Evolutionary conservation across 2,113 vertebrate species (phyloP).

Genomic region (Empidonax traillii): DNA sequence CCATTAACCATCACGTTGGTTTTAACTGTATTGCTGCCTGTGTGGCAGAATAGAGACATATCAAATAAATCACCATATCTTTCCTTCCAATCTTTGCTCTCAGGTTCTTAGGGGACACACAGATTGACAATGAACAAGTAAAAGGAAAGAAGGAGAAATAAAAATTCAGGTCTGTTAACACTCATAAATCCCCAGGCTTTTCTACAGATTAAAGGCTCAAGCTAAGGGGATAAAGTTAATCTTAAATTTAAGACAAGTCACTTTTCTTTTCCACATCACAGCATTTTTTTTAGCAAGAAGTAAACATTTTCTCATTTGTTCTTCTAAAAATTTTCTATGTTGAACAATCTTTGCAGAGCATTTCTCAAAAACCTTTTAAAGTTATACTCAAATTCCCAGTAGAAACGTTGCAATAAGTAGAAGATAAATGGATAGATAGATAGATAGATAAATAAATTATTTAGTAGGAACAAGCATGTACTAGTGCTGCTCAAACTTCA

Average conservation of each 20-base stretch:
- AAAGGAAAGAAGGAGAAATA: constrained; percentile 41
- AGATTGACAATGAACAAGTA: constrained; percentile 43
- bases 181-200: constrained; percentile 60
- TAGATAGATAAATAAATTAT: not conserved
- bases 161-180: constrained; percentile 58
- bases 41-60: constrained; percentile 25
- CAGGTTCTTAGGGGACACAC: constrained; percentile 31
- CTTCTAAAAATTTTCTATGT: not conserved
- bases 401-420: not conserved
- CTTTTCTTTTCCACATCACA: constrained; percentile 34
- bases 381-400: not conserved
- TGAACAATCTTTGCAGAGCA: not conserved
- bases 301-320: constrained; percentile 6
- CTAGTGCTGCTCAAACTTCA: not conserved
- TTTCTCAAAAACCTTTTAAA: not conserved
- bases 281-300: constrained; percentile 39
- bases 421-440: not conserved
- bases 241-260: constrained; percentile 58
- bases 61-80: constrained; percentile 42
- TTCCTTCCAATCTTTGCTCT: constrained; percentile 23
- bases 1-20: not conserved
- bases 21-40: not conserved
- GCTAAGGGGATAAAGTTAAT: constrained; percentile 56
- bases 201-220: constrained; percentile 67
- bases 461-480: not conserved